Evolutionary conservation across 2,797 vertebrate genomes (phyloP).

Genomic region (Cheirogaleus major): DNA sequence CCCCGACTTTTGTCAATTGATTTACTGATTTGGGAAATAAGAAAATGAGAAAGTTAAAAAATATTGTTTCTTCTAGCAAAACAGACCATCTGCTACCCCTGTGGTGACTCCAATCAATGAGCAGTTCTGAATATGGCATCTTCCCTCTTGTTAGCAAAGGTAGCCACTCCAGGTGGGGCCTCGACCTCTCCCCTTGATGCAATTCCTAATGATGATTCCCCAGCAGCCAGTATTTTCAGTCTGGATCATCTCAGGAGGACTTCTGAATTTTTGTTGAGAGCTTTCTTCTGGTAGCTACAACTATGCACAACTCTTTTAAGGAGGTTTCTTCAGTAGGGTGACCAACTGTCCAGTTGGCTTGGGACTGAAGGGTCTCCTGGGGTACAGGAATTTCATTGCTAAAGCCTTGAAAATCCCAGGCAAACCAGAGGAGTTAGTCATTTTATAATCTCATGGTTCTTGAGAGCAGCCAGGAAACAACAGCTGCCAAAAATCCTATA

Average conservation of each 20-base stretch:
- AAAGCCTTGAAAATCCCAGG: background rate
- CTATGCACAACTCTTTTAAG: background rate
- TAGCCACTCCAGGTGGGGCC: fast-evolving
- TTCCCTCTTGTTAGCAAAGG: background rate
- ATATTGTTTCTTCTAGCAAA: background rate
- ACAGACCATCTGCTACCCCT: too few relatives aligned
- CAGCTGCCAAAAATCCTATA: fast-evolving
- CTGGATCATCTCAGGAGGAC: background rate
- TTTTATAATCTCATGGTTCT: background rate
- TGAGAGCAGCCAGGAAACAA: background rate
- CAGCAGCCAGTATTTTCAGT: background rate
- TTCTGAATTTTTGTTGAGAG: background rate
- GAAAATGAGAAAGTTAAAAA: background rate
- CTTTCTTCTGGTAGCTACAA: background rate
- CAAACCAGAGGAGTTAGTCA: background rate
- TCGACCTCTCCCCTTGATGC: background rate
- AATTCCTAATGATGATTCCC: too few relatives aligned
- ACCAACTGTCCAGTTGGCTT: background rate
- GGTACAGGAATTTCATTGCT: background rate
- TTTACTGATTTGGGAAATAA: background rate
- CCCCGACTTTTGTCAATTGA: background rate
- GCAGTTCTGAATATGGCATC: background rate
- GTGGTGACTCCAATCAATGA: fast-evolving
- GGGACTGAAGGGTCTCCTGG: background rate
- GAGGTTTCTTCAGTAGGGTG: background rate